These are phyloP conservation scores for Piprites chloris DNA, from an alignment of 2,113 vertebrate genomes.

Conservation along the genomic window DNA sequence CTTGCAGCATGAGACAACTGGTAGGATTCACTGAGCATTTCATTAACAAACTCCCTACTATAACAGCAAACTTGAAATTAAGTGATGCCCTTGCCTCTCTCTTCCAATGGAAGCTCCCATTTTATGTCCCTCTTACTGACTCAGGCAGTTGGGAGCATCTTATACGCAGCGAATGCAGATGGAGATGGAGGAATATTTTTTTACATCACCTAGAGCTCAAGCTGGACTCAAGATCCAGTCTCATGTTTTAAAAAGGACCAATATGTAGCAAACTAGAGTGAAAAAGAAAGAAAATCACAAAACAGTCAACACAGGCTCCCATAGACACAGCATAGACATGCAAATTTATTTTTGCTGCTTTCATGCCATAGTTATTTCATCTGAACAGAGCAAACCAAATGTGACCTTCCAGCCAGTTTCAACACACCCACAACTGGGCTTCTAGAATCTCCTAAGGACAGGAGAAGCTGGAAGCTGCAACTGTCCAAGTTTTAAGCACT, in stretches of 20 bases:
- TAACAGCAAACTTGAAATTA: background rate
- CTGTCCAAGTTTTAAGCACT: background rate
- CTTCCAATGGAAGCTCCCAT: background rate
- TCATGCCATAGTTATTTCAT: background rate
- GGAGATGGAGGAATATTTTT: background rate
- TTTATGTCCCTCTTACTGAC: background rate
- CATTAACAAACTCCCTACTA: background rate
- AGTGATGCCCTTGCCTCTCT: background rate
- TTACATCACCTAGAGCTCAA: background rate
- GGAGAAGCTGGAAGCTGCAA: background rate
- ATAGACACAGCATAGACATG: background rate
- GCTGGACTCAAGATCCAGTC: background rate
- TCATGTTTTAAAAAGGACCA: background rate
- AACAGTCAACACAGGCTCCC: background rate
- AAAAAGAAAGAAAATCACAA: background rate
- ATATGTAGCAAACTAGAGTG: background rate
- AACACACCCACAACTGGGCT: background rate
- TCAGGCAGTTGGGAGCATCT: background rate
- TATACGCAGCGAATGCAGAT: background rate
- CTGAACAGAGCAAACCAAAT: background rate
- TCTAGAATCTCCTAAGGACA: background rate
- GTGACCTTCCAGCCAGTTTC: background rate
- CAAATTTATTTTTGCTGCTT: background rate
- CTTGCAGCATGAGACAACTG: background rate
- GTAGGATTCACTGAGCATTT: background rate